phyloP scores from a whole-genome alignment of 2,113 vertebrate species.

The Hypanus sabinus region DNA sequence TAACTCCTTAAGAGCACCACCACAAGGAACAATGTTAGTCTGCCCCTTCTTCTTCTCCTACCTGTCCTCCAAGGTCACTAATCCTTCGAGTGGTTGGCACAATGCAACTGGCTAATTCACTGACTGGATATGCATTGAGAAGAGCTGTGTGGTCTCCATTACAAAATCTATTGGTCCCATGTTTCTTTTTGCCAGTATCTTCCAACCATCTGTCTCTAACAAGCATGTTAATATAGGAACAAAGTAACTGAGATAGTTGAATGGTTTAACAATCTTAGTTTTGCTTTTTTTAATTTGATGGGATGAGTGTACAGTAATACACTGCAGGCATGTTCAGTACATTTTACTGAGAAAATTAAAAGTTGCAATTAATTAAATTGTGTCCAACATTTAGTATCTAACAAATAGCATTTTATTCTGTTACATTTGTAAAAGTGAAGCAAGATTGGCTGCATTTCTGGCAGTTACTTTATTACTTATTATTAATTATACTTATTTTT shows the following conservation, averaged over 20 bases:
- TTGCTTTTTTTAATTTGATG: not conserved
- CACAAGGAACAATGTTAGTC: not conserved
- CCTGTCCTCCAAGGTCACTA: too few relatives aligned
- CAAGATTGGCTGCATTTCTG: conserved; percentile 54
- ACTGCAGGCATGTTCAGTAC: too few relatives aligned
- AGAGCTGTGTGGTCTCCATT: too few relatives aligned
- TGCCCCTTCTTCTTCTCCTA: too few relatives aligned
- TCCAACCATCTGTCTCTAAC: not conserved
- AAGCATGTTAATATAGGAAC: not conserved
- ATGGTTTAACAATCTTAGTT: not conserved
- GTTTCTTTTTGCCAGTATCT: too few relatives aligned
- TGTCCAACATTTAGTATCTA: not conserved
- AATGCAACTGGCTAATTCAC: too few relatives aligned
- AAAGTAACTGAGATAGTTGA: too few relatives aligned
- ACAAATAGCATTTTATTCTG: conserved; percentile 54
- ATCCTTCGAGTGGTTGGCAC: too few relatives aligned
- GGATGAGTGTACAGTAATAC: not conserved
- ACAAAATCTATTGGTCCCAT: too few relatives aligned
- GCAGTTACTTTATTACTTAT: conserved; percentile 58
- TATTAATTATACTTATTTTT: too few relatives aligned
- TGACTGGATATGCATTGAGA: too few relatives aligned
- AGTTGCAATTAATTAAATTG: not conserved
- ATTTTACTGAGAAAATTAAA: not conserved
- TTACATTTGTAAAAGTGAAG: conserved; percentile 62
- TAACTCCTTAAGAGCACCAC: too few relatives aligned